phyloP scores from a whole-genome alignment of 53 echinoderm and acorn worm species.

The Antedon mediterranea region DNA sequence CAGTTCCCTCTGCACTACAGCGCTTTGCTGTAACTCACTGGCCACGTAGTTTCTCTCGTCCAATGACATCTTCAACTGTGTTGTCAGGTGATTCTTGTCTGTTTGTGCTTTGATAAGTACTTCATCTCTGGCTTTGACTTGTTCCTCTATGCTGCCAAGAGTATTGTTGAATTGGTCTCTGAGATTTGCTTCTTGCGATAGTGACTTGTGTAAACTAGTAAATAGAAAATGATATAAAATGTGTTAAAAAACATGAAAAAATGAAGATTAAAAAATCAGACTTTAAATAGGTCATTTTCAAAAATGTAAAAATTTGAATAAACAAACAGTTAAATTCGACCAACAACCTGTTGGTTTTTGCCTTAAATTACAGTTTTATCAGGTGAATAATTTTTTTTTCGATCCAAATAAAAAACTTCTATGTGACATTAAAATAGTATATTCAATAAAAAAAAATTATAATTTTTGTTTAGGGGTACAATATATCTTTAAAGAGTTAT shows the following conservation, averaged over 20 bases:
- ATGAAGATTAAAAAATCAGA: background rate
- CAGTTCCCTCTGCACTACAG: conserved; percentile 38
- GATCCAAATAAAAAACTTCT: too few relatives aligned
- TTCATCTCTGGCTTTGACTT: conserved; percentile 66
- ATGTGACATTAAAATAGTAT: too few relatives aligned
- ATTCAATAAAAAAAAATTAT: too few relatives aligned
- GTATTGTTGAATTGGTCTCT: conserved; percentile 92
- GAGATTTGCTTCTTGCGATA: conserved; percentile 70
- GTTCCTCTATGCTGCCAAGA: conserved; percentile 56
- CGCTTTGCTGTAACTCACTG: conserved; percentile 38
- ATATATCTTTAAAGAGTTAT: too few relatives aligned
- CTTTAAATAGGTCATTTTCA: too few relatives aligned
- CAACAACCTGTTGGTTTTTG: too few relatives aligned
- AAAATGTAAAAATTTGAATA: too few relatives aligned
- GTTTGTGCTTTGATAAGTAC: conserved; percentile 58
- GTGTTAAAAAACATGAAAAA: background rate
- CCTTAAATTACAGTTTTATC: too few relatives aligned
- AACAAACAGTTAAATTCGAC: too few relatives aligned
- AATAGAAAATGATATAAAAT: too few relatives aligned
- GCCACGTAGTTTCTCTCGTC: conserved; percentile 67
- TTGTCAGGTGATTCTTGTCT: conserved; percentile 45
- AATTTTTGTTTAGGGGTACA: too few relatives aligned
- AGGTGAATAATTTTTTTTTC: too few relatives aligned
- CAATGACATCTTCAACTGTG: conserved; percentile 41
- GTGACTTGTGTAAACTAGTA: conserved; percentile 80